These are phyloP conservation scores for Actenoides lindsayi DNA, from an alignment of 2,113 vertebrate genomes.

Conservation along the genomic window DNA sequence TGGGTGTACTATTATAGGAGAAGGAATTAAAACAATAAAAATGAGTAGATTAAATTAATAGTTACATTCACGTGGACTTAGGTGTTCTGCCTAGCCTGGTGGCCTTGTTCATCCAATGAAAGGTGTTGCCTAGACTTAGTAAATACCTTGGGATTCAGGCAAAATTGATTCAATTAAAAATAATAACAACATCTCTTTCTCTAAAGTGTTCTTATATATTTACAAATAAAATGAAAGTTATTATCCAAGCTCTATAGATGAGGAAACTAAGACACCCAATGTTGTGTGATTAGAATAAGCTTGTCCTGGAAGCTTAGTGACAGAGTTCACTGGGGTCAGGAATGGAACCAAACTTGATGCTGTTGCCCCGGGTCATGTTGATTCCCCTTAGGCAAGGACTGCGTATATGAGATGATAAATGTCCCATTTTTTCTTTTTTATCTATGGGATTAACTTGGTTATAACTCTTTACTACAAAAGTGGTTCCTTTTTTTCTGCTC, in stretches of 20 bases:
- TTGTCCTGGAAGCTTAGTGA: not conserved
- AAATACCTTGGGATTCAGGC: not conserved
- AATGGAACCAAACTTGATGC: not conserved
- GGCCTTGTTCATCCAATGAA: not conserved
- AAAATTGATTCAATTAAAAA: not conserved
- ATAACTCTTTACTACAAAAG: not conserved
- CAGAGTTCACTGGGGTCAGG: not conserved
- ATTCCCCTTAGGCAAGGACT: not conserved
- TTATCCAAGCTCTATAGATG: not conserved
- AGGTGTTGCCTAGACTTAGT: not conserved
- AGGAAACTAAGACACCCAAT: not conserved
- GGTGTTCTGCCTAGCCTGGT: not conserved
- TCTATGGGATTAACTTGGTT: not conserved
- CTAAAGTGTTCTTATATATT: not conserved
- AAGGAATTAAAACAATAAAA: not conserved
- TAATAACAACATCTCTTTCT: not conserved
- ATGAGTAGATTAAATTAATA: not conserved
- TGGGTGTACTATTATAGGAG: not conserved
- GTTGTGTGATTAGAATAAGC: not conserved
- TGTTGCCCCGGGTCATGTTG: not conserved
- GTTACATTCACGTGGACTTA: not conserved
- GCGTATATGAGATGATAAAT: not conserved
- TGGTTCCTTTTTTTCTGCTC: not conserved
- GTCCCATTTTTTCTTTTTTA: not conserved
- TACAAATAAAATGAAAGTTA: not conserved